Base-by-base conservation (phyloP, 2,888 invertebrate species). In the Eupelmus urozonus region DNA sequence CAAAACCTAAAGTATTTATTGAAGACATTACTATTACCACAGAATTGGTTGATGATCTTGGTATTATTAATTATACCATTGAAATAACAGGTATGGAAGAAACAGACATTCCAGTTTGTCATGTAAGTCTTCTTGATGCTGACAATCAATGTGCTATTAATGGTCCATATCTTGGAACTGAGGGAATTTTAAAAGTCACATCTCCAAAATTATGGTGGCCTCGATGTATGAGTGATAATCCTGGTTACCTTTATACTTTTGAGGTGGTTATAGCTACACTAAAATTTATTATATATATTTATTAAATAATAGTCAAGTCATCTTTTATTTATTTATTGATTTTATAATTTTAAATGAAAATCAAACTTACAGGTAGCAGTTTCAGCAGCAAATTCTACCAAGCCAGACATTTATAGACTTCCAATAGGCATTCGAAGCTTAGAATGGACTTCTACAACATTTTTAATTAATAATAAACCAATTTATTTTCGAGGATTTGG, bases 401-500 rank as follows among this genome's bases (percentile, higher is more conserved):
- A 82, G 81, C 90, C 93, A 0, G 98, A 98, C 88, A 92, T 96
- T 0, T 98, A 98, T 89, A 92, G 94, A 34, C 93, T 95, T 80
- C 95, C 94, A 79, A 92, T 98, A 80, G 98, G 98, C 16, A 95
- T 99, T 80, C 92, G 98, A 80, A 94, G 95, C 0, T 90, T 99
- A 1, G 91, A 92, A 1, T 96, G 97, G 94, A 94, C 93, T 49
- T 94, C 94, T 82, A 93, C 93, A 0, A 92, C 93, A 60, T 91
- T 98, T 60, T 91, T 94, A 57, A 93, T 98, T 75, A 98, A 99
- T 87, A 93, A 93, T 20, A 93, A 93, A 84, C 95, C 95, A 0
- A 92, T 98, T 76, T 99, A 99, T 89, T 93, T 98, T 84, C 93
- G 95, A 82, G 98, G 98, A 3, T 97, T 98, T 85, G 98, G 97